Evolutionary conservation across 2,888 invertebrate genomes (phyloP).

Genomic region (Drosophila borborema): DNA sequence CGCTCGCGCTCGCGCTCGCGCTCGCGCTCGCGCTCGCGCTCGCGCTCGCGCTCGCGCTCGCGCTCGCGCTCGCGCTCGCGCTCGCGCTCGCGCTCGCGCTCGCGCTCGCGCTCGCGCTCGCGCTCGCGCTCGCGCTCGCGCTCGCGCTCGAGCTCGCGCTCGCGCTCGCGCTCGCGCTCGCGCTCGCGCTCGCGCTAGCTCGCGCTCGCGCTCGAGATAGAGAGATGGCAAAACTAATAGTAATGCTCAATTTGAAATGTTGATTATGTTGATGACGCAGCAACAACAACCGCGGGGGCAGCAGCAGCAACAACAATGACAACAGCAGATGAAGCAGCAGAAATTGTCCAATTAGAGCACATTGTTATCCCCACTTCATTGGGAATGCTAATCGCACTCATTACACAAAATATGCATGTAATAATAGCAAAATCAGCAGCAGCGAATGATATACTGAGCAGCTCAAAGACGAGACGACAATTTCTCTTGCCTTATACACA

Average conservation of each 20-base stretch:
- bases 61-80: too few relatives aligned
- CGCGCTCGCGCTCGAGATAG: too few relatives aligned
- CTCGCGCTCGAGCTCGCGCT: too few relatives aligned
- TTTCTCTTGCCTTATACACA: background rate
- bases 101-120: too few relatives aligned
- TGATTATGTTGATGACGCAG: slow-evolving; percentile 74
- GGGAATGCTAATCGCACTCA: slow-evolving; percentile 80
- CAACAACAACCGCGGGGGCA: slow-evolving; percentile 42
- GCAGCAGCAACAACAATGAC: slow-evolving; percentile 16
- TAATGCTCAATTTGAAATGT: slow-evolving; percentile 74
- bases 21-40: too few relatives aligned
- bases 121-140: too few relatives aligned
- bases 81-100: too few relatives aligned
- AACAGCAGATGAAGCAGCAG: background rate
- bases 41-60: too few relatives aligned
- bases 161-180: too few relatives aligned
- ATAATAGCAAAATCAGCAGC: slow-evolving; percentile 71
- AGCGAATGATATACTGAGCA: slow-evolving; percentile 3
- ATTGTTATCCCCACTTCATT: slow-evolving; percentile 80
- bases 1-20: too few relatives aligned
- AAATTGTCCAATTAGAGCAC: slow-evolving; percentile 40
- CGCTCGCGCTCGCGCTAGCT: too few relatives aligned
- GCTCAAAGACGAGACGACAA: background rate
- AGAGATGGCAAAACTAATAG: slow-evolving; percentile 61
- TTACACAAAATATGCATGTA: slow-evolving; percentile 81